These are phyloP conservation scores for Archips crataeganus DNA, from an alignment of 2,888 invertebrate species.

Conservation along the genomic window DNA sequence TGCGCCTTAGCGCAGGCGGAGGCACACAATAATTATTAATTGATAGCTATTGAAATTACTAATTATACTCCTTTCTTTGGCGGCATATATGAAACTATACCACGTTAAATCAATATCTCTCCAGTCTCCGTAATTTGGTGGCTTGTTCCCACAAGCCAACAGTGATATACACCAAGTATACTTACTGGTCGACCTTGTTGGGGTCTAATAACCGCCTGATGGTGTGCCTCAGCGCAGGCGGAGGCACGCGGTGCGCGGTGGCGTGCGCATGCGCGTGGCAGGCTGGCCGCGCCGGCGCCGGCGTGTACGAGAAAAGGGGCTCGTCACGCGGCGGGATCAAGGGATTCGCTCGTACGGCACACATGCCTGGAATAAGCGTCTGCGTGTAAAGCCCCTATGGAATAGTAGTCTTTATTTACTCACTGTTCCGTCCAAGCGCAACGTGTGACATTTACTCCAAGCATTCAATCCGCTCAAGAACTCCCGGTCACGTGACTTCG, in stretches of 20 bases:
- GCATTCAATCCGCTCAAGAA: too few relatives aligned
- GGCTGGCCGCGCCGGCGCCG: constrained; percentile 46
- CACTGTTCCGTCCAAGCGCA: too few relatives aligned
- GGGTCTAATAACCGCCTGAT: constrained; percentile 46
- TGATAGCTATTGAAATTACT: too few relatives aligned
- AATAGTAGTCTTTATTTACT: too few relatives aligned
- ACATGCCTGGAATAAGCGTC: constrained; percentile 76
- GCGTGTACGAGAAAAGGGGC: constrained; percentile 87
- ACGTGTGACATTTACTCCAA: too few relatives aligned
- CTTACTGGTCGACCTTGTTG: constrained; percentile 61
- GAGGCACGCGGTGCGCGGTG: constrained; percentile 65
- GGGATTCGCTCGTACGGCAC: constrained; percentile 87
- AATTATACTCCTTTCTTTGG: too few relatives aligned
- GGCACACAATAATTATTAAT: not conserved
- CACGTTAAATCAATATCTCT: not conserved
- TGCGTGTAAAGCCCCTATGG: too few relatives aligned
- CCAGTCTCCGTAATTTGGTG: not conserved
- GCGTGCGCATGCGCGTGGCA: constrained; percentile 67
- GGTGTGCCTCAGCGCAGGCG: constrained; percentile 54
- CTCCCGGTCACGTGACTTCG: too few relatives aligned
- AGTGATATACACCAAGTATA: constrained; percentile 10
- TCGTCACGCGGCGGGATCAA: constrained; percentile 87
- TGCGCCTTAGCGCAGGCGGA: constrained; percentile 52
- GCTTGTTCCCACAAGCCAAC: not conserved
- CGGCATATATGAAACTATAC: too few relatives aligned